phyloP scores from a whole-genome alignment of 2,797 vertebrate genomes.

The Galagoides demidoff region DNA sequence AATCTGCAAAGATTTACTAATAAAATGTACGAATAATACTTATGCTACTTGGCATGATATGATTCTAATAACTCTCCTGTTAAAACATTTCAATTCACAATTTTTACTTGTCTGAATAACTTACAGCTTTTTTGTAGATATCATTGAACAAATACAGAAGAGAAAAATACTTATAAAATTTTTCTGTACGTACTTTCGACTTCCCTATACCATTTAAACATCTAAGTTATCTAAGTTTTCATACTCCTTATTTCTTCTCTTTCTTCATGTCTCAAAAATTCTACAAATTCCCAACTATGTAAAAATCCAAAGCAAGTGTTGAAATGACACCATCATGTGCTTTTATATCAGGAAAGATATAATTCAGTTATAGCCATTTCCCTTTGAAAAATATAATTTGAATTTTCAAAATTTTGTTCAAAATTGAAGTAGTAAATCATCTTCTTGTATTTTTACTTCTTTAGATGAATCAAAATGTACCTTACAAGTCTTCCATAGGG shows the following conservation, averaged over 20 bases:
- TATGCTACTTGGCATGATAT: neutral
- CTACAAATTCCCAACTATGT: neutral
- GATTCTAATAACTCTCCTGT: neutral
- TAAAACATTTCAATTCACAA: neutral
- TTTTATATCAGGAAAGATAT: constrained; percentile 19
- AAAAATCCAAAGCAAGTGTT: constrained; percentile 21
- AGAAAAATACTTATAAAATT: constrained; percentile 25
- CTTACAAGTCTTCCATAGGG: neutral
- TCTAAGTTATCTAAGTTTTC: neutral
- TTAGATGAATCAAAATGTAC: neutral
- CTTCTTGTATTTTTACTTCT: constrained; percentile 20
- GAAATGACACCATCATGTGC: neutral
- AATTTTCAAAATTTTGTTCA: constrained; percentile 11
- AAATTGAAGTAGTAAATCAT: constrained; percentile 21
- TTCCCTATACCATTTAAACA: neutral
- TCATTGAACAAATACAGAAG: neutral
- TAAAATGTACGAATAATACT: neutral
- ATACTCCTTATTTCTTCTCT: neutral
- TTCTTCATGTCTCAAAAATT: neutral
- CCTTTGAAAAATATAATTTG: neutral
- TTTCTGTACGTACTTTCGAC: neutral
- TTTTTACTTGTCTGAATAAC: neutral
- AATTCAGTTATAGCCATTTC: constrained; percentile 4
- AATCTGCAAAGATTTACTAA: neutral
- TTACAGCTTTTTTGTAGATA: neutral